phyloP scores from a whole-genome alignment of 2,888 invertebrate species.

The Rosalia funebris region DNA sequence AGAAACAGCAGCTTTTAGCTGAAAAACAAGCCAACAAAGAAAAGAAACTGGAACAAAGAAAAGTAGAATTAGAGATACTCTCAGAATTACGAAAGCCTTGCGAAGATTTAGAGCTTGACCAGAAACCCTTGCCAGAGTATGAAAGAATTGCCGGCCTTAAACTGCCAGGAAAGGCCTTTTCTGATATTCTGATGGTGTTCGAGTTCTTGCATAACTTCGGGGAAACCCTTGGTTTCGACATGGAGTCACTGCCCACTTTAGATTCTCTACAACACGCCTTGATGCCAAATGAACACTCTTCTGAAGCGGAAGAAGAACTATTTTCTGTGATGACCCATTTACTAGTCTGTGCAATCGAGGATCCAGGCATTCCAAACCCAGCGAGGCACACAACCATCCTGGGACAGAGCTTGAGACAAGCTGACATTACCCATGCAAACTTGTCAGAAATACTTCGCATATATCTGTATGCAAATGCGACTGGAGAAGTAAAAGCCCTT shows the following conservation, averaged over 20 bases:
- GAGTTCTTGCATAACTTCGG: slow-evolving; percentile 98
- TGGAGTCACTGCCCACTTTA: slow-evolving; percentile 87
- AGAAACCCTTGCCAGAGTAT: slow-evolving; percentile 76
- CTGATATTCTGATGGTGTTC: slow-evolving; percentile 92
- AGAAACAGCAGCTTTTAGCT: slow-evolving; percentile 80
- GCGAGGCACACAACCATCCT: slow-evolving; percentile 89
- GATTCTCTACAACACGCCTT: slow-evolving; percentile 88
- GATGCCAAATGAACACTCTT: slow-evolving; percentile 75
- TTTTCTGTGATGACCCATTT: slow-evolving; percentile 89
- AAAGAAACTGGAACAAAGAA: slow-evolving; percentile 79
- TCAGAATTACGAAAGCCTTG: slow-evolving; percentile 84
- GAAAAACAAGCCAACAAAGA: slow-evolving; percentile 88
- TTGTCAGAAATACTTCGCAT: slow-evolving; percentile 91
- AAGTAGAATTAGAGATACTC: slow-evolving; percentile 74
- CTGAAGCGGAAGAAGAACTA: slow-evolving; percentile 85
- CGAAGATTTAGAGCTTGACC: slow-evolving; percentile 90
- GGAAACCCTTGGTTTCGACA: slow-evolving; percentile 91
- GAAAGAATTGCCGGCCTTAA: slow-evolving; percentile 74
- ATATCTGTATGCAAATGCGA: slow-evolving; percentile 90
- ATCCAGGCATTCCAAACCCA: slow-evolving; percentile 91
- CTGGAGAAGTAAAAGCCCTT: slow-evolving; percentile 84
- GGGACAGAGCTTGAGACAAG: slow-evolving; percentile 88
- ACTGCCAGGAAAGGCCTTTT: slow-evolving; percentile 88
- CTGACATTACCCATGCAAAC: slow-evolving; percentile 91
- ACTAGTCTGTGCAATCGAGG: slow-evolving; percentile 91